Conservation (phyloP, 1,140 invertebrate genomes). For the Trichonephila inaurata region DNA sequence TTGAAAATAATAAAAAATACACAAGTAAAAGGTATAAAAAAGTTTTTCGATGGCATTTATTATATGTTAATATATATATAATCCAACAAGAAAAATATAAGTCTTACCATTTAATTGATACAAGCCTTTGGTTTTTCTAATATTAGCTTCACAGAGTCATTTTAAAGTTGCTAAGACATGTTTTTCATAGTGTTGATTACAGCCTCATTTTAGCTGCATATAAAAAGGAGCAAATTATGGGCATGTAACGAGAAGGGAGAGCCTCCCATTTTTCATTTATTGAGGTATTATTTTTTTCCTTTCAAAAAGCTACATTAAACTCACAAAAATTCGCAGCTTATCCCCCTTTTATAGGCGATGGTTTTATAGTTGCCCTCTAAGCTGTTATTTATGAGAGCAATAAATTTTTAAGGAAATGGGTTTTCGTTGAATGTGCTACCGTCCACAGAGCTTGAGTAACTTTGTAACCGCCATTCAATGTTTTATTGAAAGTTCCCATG, state of each 20-base stretch:
- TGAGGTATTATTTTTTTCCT: neutral
- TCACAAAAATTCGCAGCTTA: slow-evolving; percentile 51
- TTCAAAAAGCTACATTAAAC: slow-evolving; percentile 53
- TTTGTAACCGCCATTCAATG: slow-evolving; percentile 30
- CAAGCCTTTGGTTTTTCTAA: neutral
- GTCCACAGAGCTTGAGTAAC: slow-evolving; percentile 21
- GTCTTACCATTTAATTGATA: too few relatives aligned
- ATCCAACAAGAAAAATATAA: too few relatives aligned
- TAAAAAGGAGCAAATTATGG: slow-evolving; percentile 14
- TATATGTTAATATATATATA: too few relatives aligned
- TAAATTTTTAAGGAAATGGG: slow-evolving; percentile 65
- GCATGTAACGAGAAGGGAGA: neutral
- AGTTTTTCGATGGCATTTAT: too few relatives aligned
- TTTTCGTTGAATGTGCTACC: slow-evolving; percentile 27
- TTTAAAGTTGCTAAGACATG: neutral
- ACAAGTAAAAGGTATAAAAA: too few relatives aligned
- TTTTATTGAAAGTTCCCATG: slow-evolving; percentile 42
- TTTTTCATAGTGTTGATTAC: neutral
- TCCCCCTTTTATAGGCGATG: slow-evolving; percentile 52
- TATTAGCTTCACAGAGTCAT: neutral
- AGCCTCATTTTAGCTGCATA: neutral
- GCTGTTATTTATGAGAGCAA: slow-evolving; percentile 54
- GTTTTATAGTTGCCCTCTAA: slow-evolving; percentile 61
- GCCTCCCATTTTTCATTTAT: slow-evolving; percentile 17
- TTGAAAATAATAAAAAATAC: too few relatives aligned